Conservation (phyloP, 1,140 invertebrate species). For the Leptinotarsa texana region DNA sequence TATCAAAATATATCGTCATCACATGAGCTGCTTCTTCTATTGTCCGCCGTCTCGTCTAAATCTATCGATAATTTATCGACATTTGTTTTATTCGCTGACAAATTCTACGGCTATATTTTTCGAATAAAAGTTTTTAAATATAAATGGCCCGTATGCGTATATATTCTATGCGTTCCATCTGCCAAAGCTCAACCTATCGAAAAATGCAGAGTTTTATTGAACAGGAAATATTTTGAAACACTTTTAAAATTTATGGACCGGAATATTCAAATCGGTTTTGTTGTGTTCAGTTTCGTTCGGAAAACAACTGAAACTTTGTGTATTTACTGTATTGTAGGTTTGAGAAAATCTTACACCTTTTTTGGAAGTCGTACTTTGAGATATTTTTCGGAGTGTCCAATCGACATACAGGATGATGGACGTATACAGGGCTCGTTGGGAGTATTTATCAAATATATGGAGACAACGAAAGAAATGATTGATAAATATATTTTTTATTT, state of each 20-base stretch:
- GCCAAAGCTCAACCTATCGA: constrained; percentile 30
- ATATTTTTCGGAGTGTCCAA: too few relatives aligned
- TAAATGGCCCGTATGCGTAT: constrained; percentile 41
- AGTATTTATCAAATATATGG: too few relatives aligned
- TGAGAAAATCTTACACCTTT: not conserved
- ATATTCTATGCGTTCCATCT: constrained; percentile 30
- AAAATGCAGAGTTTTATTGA: constrained; percentile 33
- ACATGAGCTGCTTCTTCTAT: constrained; percentile 37
- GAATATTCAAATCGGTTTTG: constrained; percentile 28
- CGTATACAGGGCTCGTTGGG: too few relatives aligned
- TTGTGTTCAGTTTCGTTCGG: not conserved
- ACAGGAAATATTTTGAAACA: constrained; percentile 34
- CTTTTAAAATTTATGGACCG: constrained; percentile 25
- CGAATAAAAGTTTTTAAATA: constrained; percentile 40
- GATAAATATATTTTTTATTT: too few relatives aligned
- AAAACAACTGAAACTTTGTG: not conserved
- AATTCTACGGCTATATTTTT: constrained; percentile 39
- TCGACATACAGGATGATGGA: too few relatives aligned
- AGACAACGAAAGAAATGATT: too few relatives aligned
- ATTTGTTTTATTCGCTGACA: constrained; percentile 43
- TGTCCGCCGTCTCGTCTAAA: constrained; percentile 17
- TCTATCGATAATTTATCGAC: constrained; percentile 46
- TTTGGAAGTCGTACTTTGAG: not conserved
- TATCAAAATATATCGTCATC: constrained; percentile 45
- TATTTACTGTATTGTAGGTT: not conserved